phyloP scores from a whole-genome alignment of 1,140 invertebrate species.

The Ips typographus region DNA sequence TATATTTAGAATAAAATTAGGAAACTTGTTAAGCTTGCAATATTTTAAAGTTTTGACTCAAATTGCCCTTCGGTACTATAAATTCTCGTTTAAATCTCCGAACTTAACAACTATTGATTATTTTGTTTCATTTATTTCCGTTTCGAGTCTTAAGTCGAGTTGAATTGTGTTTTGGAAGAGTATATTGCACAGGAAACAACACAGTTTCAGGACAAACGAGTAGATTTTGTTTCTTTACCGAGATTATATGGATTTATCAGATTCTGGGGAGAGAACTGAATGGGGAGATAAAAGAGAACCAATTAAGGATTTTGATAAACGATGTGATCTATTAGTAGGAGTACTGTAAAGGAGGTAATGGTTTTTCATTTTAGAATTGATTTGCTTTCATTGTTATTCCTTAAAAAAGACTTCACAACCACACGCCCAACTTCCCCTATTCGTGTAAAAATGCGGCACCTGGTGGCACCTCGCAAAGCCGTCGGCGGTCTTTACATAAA shows the following conservation, averaged over 20 bases:
- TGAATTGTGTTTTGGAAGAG: too few relatives aligned
- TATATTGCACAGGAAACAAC: too few relatives aligned
- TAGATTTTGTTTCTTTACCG: too few relatives aligned
- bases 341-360: too few relatives aligned
- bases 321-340: too few relatives aligned
- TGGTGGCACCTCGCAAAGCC: neutral
- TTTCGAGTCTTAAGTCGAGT: neutral
- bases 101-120: slow-evolving; percentile 26
- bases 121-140: slow-evolving; percentile 13
- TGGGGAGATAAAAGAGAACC: too few relatives aligned
- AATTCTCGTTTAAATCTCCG: slow-evolving; percentile 18
- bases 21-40: slow-evolving; percentile 27
- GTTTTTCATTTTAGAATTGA: too few relatives aligned
- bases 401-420: neutral
- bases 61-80: slow-evolving; percentile 22
- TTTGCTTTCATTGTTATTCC: too few relatives aligned
- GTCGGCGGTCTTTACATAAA: neutral
- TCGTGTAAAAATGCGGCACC: neutral
- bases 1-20: slow-evolving; percentile 31
- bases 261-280: too few relatives aligned
- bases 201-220: too few relatives aligned
- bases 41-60: slow-evolving; percentile 29
- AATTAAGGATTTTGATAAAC: too few relatives aligned
- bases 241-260: too few relatives aligned
- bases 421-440: neutral